phyloP scores from a whole-genome alignment of 1,140 invertebrate species.

The Drosophila hydei region DNA sequence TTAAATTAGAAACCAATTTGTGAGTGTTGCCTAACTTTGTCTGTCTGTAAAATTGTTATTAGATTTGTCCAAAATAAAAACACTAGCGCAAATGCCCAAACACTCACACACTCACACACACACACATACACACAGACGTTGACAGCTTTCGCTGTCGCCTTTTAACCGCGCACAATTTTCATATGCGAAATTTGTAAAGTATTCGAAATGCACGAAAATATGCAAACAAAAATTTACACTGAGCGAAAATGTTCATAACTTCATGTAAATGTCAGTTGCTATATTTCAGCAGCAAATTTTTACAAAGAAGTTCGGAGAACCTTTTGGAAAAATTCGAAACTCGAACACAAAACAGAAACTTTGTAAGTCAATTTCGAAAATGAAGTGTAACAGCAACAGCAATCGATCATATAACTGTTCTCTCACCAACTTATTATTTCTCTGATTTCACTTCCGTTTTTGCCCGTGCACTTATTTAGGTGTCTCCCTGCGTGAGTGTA shows the following conservation, averaged over 20 bases:
- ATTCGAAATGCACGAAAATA: slow-evolving; percentile 72
- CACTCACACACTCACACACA: slow-evolving; percentile 14
- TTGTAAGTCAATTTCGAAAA: no score
- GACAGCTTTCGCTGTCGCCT: slow-evolving; percentile 63
- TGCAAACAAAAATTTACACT: slow-evolving; percentile 45
- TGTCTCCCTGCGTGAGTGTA: not conserved
- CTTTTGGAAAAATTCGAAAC: no score
- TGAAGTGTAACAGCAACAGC: no score
- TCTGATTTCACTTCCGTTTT: not conserved
- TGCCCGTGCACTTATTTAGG: not conserved
- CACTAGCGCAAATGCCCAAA: slow-evolving; percentile 15
- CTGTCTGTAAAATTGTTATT: slow-evolving; percentile 65
- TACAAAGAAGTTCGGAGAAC: no score
- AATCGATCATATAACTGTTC: no score
- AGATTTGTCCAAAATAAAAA: slow-evolving; percentile 55
- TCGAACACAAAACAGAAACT: no score
- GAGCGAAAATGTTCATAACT: slow-evolving; percentile 1
- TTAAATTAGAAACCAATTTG: slow-evolving; percentile 80
- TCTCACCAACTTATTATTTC: no score
- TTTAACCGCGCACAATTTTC: slow-evolving; percentile 79
- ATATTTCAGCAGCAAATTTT: no score
- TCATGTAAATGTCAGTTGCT: no score
- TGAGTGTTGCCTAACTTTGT: slow-evolving; percentile 36
- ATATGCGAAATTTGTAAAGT: slow-evolving; percentile 79
- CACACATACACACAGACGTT: slow-evolving; percentile 14